Evolutionary conservation across 2,888 invertebrate species (phyloP), one percentile per base, ranked within the genome.

Genomic region (Octonoba sinensis): DNA sequence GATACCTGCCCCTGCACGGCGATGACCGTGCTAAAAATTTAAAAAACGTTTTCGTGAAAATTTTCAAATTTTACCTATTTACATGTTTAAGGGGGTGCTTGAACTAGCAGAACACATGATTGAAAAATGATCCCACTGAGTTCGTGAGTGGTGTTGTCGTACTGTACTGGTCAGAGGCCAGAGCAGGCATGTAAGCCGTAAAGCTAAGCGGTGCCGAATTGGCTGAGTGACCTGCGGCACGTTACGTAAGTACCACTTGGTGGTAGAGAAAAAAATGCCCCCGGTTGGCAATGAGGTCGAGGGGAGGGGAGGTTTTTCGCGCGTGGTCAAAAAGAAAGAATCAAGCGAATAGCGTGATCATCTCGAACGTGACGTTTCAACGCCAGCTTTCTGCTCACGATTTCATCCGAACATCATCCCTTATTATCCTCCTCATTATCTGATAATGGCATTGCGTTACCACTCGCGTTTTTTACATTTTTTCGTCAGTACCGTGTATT

Each of bases 361-460:
- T 67, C 64, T n/a, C 59, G 46, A 72, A 78, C 79, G 73, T 81
- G 79, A 81, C 73, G 72, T 81, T 62, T 46, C 60, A 72, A 73
- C 66, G 56, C 79, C 67, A 51, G 67, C 51, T 73, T 72, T 62
- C 56, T 27, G 64, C 79, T 81, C 79, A 81, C 79, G 79, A 81
- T 56, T 67, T 73, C 79, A 81, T 73, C 79, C 62, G 73, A 56
- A 46, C 57, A 59, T 64, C 49, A 65, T 71, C 78, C 66, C 66
- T 66, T 78, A 71, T 78, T 76, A 72, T 66, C 62, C 72, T 69
- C 73, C 67, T 73, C 78, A 76, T 81, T 81, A 81, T 73, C 73
- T 73, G 79, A 81, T 81, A 73, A 81, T 81, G 67, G 73, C 79
- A 73, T 73, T 64, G 69, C 73, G 64, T 73, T 73, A 73, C 79